Base-by-base conservation (phyloP, 1,140 invertebrate species). In the Euschistus heros region DNA sequence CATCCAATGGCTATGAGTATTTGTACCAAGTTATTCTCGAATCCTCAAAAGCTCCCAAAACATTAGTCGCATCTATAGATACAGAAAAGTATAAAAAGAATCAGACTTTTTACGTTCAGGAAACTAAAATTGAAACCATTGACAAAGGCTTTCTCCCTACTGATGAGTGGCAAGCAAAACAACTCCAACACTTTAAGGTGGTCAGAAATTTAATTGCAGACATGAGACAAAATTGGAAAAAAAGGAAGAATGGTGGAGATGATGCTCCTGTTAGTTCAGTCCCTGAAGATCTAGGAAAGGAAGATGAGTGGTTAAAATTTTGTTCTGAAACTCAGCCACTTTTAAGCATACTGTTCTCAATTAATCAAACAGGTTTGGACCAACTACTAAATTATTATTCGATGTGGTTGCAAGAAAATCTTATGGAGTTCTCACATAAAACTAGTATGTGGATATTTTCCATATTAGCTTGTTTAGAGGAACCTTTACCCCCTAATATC, bases 1-100 rank as follows among this genome's bases (percentile, higher is more conserved):
- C 54, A 15, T 57, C 54, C 15, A 57, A 57, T 57, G 54, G 54
- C 15, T 57, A 24, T 57, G 54, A 57, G 15, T 57, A 57, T 26
- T 26, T 57, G 15, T 26, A 57, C 15, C 54, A 57, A 57, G 54
- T 57, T 17, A 57, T 57, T 22, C 26, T 0, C 14, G 54, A 57
- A 57, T 24, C 18, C 2, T 4, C 22, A 14, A 22, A 26, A 24
- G 4, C 24, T 0, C 54, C 54, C 2, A 22, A 57, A 26, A 57
- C 24, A 4, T 24, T 26, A 17, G 54, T 57, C 24, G 54, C 54
- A 8, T 13, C 18, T 10, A 17, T 57, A 24, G 24, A 57, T 57
- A 17, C 24, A 27, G 24, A 26, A 22, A 57, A 57, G 24, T 57
- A 24, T 18, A 57, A 57, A 26, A 26, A 17, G 10, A 57, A 57